Evolutionary conservation across 2,113 vertebrate genomes (phyloP).

Genomic region (Odontophorus gujanensis): DNA sequence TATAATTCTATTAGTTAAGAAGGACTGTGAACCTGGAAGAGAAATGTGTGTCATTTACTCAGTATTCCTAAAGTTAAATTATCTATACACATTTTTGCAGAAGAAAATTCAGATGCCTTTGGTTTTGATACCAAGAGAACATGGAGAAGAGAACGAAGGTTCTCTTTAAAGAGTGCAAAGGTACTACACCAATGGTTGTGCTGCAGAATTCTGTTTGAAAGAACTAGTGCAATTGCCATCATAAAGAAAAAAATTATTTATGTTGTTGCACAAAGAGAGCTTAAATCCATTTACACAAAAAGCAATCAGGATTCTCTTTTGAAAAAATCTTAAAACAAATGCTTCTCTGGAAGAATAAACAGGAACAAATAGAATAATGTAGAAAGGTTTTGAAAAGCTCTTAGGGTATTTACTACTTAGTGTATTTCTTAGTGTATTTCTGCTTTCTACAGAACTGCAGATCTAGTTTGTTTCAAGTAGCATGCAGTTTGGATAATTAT

Average conservation of each 20-base stretch:
- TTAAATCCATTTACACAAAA: conserved; percentile 26
- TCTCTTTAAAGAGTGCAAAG: not conserved
- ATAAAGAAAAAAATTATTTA: not conserved
- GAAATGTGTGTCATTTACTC: not conserved
- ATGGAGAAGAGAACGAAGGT: not conserved
- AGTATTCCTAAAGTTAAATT: conserved; percentile 20
- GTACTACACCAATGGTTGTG: not conserved
- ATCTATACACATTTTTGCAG: not conserved
- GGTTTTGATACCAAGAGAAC: conserved; percentile 4
- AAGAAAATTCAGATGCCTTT: conserved; percentile 1
- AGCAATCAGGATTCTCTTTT: conserved; percentile 27
- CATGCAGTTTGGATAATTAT: not conserved
- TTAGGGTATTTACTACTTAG: not conserved
- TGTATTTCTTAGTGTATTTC: no score
- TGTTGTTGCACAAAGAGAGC: conserved; percentile 19
- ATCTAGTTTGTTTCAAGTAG: not conserved
- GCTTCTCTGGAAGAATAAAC: not conserved
- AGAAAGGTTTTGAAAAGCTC: not conserved
- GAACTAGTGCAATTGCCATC: conserved; percentile 5
- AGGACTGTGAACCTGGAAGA: conserved; percentile 12
- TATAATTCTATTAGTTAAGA: not conserved
- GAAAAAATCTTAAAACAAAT: conserved; percentile 3
- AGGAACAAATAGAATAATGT: not conserved
- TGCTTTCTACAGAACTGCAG: not conserved
- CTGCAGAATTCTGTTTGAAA: not conserved